These are phyloP conservation scores for Etheostoma perlongum DNA, from an alignment of 2,797 vertebrate species.

Conservation along the genomic window DNA sequence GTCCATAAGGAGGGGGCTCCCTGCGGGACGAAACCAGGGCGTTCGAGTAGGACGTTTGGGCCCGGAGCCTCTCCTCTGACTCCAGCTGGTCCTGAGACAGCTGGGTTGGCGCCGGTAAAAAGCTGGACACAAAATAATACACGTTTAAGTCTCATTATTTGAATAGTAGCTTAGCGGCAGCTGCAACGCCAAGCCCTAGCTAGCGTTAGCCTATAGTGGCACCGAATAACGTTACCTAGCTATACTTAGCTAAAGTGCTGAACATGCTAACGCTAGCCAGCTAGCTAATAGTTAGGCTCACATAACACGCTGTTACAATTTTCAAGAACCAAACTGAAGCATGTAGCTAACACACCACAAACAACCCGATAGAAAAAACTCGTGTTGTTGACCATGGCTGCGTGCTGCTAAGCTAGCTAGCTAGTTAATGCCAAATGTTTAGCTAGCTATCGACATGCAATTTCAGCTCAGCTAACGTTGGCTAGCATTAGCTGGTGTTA, in stretches of 20 bases:
- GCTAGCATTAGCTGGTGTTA: conserved; percentile 33
- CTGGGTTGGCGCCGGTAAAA: conserved; percentile 96
- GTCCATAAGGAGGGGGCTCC: conserved; percentile 93
- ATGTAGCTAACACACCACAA: fast-evolving
- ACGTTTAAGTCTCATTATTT: background rate
- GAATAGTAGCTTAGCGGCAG: background rate
- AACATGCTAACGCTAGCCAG: background rate
- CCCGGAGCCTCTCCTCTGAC: conserved; percentile 91
- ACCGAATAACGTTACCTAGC: background rate
- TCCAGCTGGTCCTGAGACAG: conserved; percentile 98
- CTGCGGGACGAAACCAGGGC: conserved; percentile 91
- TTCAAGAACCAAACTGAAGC: fast-evolving
- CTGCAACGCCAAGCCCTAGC: background rate
- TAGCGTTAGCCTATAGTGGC: conserved; percentile 22
- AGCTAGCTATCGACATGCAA: background rate
- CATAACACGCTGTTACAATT: background rate
- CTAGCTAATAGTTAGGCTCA: fast-evolving
- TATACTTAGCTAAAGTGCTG: no score
- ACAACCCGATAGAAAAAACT: fast-evolving
- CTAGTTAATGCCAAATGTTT: conserved; percentile 25
- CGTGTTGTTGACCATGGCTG: no score
- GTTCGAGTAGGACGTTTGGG: conserved; percentile 91
- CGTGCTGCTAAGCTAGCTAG: conserved; percentile 32
- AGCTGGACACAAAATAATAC: conserved; percentile 78
- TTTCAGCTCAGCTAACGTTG: conserved; percentile 1